These are phyloP conservation scores for Torymus auratus DNA, from an alignment of 2,888 invertebrate species.

Conservation along the genomic window DNA sequence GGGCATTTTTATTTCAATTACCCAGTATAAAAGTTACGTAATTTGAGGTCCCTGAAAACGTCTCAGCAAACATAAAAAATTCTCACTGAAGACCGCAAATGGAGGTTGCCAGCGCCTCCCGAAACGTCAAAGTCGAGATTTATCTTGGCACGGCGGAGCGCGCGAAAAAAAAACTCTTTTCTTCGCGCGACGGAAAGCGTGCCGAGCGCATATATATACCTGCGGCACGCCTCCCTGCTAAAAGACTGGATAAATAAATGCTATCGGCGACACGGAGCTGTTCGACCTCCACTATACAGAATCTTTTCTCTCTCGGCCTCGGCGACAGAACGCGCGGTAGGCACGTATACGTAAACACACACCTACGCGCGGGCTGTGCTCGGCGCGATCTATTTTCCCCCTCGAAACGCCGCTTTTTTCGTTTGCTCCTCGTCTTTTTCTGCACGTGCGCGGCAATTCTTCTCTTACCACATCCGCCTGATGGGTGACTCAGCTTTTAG, in stretches of 20 bases:
- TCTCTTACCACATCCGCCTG: too few relatives aligned
- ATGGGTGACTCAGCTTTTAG: background rate
- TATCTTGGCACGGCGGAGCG: conserved; percentile 1
- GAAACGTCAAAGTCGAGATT: background rate
- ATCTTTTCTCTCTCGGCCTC: background rate
- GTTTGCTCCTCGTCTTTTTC: background rate
- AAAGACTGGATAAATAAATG: conserved; percentile 66
- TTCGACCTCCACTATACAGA: background rate
- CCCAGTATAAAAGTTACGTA: too few relatives aligned
- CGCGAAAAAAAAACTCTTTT: background rate
- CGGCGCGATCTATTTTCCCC: too few relatives aligned
- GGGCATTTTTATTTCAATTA: too few relatives aligned
- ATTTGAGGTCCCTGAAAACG: too few relatives aligned
- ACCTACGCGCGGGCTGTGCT: background rate
- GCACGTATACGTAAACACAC: conserved; percentile 10
- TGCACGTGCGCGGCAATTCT: too few relatives aligned
- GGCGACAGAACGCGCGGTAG: background rate
- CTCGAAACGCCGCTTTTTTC: too few relatives aligned
- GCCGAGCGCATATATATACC: conserved; percentile 61
- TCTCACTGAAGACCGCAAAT: too few relatives aligned
- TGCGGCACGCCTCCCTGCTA: conserved; percentile 62
- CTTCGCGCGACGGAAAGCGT: conserved; percentile 6
- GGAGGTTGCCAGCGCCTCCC: background rate
- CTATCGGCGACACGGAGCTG: conserved; percentile 15
- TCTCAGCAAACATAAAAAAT: too few relatives aligned